A percentile compares a stretch with the other conserved stretches of the same genome.
Conservation (phyloP, 2,888 invertebrate genomes). For the Exocentrus adspersus region DNA sequence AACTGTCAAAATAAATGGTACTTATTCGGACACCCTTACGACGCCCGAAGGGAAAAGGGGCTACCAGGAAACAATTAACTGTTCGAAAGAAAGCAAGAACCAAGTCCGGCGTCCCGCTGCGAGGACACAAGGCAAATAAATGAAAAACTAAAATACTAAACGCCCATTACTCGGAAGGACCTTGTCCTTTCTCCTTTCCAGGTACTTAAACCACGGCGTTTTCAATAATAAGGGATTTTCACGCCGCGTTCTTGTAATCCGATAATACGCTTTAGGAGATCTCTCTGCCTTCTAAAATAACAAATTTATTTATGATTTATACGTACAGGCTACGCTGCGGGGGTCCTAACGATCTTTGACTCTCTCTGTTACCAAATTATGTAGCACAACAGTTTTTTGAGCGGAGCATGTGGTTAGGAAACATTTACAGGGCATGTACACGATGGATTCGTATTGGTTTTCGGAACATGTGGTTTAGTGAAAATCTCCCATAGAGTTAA, state of each 20-base stretch:
- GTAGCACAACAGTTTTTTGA: slow-evolving; percentile 15
- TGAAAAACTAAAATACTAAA: slow-evolving; percentile 23
- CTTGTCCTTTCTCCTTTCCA: slow-evolving; percentile 12
- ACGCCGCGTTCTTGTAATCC: slow-evolving; percentile 22
- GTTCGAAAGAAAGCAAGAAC: slow-evolving; percentile 39
- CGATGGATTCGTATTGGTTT: slow-evolving; percentile 3
- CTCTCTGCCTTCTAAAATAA: slow-evolving; percentile 26
- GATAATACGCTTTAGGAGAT: slow-evolving; percentile 12
- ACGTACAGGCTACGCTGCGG: slow-evolving; percentile 1
- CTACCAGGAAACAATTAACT: slow-evolving; percentile 45
- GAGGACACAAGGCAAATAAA: slow-evolving; percentile 27
- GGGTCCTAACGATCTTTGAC: slow-evolving; percentile 2
- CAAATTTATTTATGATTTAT: slow-evolving; percentile 26
- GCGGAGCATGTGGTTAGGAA: slow-evolving; percentile 2
- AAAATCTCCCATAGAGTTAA: background rate
- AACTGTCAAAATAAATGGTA: slow-evolving; percentile 15
- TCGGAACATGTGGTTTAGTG: background rate
- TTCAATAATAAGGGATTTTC: slow-evolving; percentile 23
- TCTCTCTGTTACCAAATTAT: slow-evolving; percentile 23
- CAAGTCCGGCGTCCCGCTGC: slow-evolving; percentile 38
- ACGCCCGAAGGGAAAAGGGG: slow-evolving; percentile 4
- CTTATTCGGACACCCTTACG: slow-evolving; percentile 2
- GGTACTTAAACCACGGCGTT: slow-evolving; percentile 14
- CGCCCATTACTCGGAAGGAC: slow-evolving; percentile 35
- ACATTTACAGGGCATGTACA: background rate